Evolutionary conservation across 2,113 vertebrate species (phyloP).

Genomic region (cat (Felis catus)): F.catus_Fca126_mat1.0 CM031420.1:48427501-48428000

Average conservation of each 20-base stretch:
- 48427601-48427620: not conserved
- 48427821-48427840: not conserved
- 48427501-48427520: slow-evolving; percentile 97
- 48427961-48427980: not conserved
- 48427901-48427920: not conserved
- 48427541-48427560: slow-evolving; percentile 51
- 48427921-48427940: not conserved
- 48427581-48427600: not conserved
- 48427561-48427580: not conserved
- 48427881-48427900: not conserved
- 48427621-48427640: not conserved
- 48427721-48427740: not conserved
- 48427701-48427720: not conserved
- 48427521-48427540: slow-evolving; percentile 95
- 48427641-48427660: not conserved
- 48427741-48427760: not conserved
- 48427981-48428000: not conserved
- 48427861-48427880: not conserved
- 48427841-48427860: accelerated
- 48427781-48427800: not conserved
- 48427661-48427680: not conserved
- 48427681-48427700: not conserved
- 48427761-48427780: not conserved
- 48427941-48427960: not conserved
- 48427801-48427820: not conserved